Conservation (phyloP, 2,888 invertebrate species). For the Morinoia aosen region DNA sequence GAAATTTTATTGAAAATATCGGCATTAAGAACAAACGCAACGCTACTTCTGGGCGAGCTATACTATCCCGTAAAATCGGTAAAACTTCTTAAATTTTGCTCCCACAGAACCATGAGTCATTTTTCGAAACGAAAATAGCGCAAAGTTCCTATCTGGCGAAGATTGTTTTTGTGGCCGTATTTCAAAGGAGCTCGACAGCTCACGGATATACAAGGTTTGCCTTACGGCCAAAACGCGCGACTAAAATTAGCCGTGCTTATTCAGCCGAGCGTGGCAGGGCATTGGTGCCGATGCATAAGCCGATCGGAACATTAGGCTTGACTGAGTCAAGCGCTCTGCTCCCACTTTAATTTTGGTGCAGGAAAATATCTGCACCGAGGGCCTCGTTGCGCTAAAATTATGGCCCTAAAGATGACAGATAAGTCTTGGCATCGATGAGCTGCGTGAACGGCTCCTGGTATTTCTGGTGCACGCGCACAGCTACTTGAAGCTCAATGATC, state of each 20-base stretch:
- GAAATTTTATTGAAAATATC: neutral
- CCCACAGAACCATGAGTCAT: conserved; percentile 3
- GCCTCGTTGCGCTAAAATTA: neutral
- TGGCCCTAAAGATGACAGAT: conserved; percentile 31
- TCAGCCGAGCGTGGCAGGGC: neutral
- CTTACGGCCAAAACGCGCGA: neutral
- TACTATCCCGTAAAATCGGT: neutral
- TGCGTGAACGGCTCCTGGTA: neutral
- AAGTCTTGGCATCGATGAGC: conserved; percentile 15
- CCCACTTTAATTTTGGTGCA: neutral
- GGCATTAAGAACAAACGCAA: neutral
- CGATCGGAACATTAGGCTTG: neutral
- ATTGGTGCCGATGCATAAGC: neutral
- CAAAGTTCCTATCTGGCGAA: conserved; percentile 12
- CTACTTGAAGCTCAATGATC: neutral
- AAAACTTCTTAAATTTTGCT: neutral
- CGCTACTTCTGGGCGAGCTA: neutral
- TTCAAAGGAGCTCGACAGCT: neutral
- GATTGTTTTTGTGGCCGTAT: neutral
- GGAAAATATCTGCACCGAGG: neutral
- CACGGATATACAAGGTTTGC: conserved; percentile 13
- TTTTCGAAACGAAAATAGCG: neutral
- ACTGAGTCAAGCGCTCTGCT: neutral
- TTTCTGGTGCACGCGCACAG: neutral
- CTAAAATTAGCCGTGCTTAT: conserved; percentile 24